Conservation (phyloP, 2,797 vertebrate genomes). For the Mionectes olivaceus region DNA sequence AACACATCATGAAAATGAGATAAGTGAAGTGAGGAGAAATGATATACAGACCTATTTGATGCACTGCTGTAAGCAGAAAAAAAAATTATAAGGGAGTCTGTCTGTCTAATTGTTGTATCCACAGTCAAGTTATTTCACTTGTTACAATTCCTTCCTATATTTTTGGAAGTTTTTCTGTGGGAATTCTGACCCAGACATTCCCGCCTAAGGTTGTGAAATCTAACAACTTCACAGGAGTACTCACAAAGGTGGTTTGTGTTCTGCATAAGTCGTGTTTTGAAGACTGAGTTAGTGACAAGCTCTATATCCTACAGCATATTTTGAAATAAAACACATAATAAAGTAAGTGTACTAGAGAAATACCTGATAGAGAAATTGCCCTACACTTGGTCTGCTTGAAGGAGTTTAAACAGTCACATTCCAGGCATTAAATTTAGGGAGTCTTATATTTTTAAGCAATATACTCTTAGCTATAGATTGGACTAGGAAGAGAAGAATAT, state of each 20-base stretch:
- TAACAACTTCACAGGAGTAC: background rate
- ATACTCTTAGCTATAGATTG: background rate
- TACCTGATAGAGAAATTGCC: background rate
- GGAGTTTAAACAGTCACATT: conserved; percentile 28
- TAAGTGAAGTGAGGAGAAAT: background rate
- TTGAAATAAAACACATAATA: background rate
- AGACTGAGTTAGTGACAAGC: background rate
- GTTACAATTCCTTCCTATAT: background rate
- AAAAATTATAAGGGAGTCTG: accelerated
- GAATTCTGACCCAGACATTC: background rate
- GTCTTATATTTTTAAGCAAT: background rate
- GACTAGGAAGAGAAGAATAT: background rate
- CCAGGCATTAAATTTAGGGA: conserved; percentile 5
- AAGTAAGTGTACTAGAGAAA: background rate
- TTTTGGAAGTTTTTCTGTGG: background rate
- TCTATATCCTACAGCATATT: background rate
- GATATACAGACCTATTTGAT: background rate
- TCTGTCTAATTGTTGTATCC: background rate
- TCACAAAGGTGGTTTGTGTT: background rate
- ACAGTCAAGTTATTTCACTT: background rate
- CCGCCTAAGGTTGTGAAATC: background rate
- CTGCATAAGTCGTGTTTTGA: background rate
- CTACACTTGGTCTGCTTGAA: conserved; percentile 64
- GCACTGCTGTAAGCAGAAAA: background rate
- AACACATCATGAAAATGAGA: background rate